phyloP scores from a whole-genome alignment of 2,113 vertebrate species.

The Desmodus rotundus region DNA sequence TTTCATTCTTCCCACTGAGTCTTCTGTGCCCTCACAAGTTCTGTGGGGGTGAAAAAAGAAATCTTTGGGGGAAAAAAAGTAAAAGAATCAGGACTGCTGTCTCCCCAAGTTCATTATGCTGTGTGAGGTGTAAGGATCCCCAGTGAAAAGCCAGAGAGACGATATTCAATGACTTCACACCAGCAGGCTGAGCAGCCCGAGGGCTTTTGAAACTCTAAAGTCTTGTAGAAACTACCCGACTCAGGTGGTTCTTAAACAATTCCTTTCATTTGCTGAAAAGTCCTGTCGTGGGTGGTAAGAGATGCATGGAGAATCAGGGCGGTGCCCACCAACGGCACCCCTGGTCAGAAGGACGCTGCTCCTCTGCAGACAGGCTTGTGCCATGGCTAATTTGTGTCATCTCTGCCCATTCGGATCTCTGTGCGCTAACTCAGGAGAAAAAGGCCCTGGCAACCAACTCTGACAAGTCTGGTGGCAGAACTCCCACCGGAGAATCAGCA shows the following conservation, averaged over 20 bases:
- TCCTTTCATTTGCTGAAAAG: conserved; percentile 38
- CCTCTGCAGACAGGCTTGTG: conserved; percentile 19
- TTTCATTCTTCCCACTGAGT: background rate
- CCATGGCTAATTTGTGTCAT: background rate
- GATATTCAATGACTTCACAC: background rate
- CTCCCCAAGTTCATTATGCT: background rate
- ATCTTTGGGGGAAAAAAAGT: background rate
- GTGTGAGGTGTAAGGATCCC: background rate
- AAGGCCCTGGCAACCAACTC: conserved; percentile 24
- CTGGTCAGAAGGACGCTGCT: conserved; percentile 22
- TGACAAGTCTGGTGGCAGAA: conserved; percentile 1
- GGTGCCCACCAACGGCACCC: background rate
- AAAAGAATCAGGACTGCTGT: background rate
- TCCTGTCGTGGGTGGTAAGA: background rate
- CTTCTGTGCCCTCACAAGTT: conserved; percentile 31
- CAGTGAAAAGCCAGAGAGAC: background rate
- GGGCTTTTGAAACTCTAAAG: background rate
- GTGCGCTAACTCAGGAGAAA: background rate
- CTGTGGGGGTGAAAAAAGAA: background rate
- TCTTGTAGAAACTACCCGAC: background rate
- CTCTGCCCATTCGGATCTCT: background rate
- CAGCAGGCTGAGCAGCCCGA: background rate
- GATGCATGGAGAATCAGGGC: background rate
- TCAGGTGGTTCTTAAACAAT: background rate
- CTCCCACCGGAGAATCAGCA: background rate